A percentile compares a stretch with the other conserved stretches of the same genome.
phyloP scores from a whole-genome alignment of 2,888 invertebrate genomes.

The Thereva unica region DNA sequence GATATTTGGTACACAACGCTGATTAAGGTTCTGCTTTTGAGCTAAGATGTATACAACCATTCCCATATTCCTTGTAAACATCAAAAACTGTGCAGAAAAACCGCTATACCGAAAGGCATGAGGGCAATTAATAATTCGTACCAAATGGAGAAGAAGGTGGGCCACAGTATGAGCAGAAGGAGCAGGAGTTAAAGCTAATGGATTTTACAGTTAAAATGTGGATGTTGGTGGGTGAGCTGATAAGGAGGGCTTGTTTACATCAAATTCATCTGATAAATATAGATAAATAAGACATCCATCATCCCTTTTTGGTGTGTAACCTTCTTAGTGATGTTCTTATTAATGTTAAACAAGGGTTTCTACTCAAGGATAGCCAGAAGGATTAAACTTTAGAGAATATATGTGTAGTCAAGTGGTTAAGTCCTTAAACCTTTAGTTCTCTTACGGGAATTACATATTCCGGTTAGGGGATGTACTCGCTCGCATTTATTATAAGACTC shows the following conservation, averaged over 20 bases:
- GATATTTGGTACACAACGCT: constrained; percentile 6
- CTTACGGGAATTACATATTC: no score
- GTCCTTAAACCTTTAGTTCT: no score
- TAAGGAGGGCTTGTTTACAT: constrained; percentile 20
- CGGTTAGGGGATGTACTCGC: no score
- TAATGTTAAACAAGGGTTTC: no score
- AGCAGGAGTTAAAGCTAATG: not conserved
- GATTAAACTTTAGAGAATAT: no score
- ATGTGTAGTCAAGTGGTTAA: no score
- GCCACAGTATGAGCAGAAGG: no score
- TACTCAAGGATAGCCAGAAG: no score
- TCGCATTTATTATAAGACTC: no score
- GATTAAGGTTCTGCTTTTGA: constrained; percentile 3
- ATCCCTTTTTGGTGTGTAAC: not conserved
- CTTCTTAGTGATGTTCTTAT: no score
- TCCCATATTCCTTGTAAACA: no score
- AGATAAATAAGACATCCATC: constrained; percentile 21
- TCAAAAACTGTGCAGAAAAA: constrained; percentile 1
- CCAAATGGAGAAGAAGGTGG: not conserved
- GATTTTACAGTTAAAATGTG: not conserved
- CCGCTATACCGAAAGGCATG: not conserved
- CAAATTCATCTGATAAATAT: constrained; percentile 10
- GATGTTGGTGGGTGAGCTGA: constrained; percentile 17
- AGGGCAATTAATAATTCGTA: constrained; percentile 19
- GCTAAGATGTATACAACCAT: no score